Percentiles rank a stretch among this genome's conserved stretches.
These are phyloP conservation scores for Anastatus disparis DNA, from an alignment of 1,140 invertebrate species.

Conservation along the genomic window DNA sequence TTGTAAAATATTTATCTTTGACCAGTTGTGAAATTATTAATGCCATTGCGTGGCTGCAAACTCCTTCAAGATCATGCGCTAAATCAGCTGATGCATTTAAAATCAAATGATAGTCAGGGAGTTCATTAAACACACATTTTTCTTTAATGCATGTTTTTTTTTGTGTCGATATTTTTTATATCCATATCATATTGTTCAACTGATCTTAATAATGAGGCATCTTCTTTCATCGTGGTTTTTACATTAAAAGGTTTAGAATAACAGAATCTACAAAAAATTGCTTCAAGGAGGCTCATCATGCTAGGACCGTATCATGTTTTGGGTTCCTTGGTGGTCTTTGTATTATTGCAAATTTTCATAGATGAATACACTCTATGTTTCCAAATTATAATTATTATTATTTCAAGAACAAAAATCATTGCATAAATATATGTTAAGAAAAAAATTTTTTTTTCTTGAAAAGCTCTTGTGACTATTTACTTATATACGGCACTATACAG, in stretches of 20 bases:
- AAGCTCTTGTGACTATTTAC: too few relatives aligned
- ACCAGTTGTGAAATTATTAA: too few relatives aligned
- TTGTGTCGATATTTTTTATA: conserved; percentile 4
- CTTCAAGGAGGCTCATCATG: too few relatives aligned
- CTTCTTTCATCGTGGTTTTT: background rate
- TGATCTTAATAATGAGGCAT: background rate
- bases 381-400: too few relatives aligned
- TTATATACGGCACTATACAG: too few relatives aligned
- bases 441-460: too few relatives aligned
- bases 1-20: conserved; percentile 3
- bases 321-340: too few relatives aligned
- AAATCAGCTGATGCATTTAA: conserved; percentile 4
- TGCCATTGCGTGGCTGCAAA: conserved; percentile 11
- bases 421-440: too few relatives aligned
- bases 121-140: conserved; percentile 6
- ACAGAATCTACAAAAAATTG: conserved; percentile 39
- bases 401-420: too few relatives aligned
- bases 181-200: conserved; percentile 21
- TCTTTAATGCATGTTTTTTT: conserved; percentile 21
- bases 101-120: conserved; percentile 26
- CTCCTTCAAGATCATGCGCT: conserved; percentile 33
- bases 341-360: too few relatives aligned
- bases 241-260: conserved; percentile 10
- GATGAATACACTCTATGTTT: too few relatives aligned
- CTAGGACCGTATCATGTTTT: too few relatives aligned